Evolutionary conservation across 2,888 invertebrate species (phyloP).

Genomic region (Craniophora ligustri): DNA sequence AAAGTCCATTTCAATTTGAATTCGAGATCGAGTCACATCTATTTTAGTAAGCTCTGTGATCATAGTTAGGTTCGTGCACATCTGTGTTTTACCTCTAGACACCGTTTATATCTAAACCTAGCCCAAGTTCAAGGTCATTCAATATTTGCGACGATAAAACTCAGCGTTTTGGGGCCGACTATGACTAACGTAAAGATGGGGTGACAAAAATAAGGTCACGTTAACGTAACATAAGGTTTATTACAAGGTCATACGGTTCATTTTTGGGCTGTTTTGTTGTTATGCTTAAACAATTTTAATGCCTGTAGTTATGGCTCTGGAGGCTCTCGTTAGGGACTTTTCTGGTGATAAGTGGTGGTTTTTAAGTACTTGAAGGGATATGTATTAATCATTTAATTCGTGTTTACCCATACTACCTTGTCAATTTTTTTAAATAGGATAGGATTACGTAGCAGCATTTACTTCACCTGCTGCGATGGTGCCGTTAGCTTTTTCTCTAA

Average conservation of each 20-base stretch:
- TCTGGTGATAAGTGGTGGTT: conserved; percentile 41
- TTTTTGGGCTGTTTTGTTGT: conserved; percentile 23
- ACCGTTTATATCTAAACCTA: conserved; percentile 1
- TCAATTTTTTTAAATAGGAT: no score
- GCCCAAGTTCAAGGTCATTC: conserved; percentile 51
- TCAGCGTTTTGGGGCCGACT: conserved; percentile 38
- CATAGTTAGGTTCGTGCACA: no score
- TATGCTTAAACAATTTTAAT: conserved; percentile 18
- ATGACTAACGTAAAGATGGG: conserved; percentile 28
- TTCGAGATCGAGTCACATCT: no score
- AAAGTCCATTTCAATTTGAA: no score
- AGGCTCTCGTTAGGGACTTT: conserved; percentile 47
- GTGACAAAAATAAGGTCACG: conserved; percentile 38
- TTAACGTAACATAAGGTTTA: conserved; percentile 14
- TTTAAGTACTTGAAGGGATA: conserved; percentile 8
- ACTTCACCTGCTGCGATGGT: no score
- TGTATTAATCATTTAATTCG: no score
- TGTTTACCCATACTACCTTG: no score
- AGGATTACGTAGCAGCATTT: no score
- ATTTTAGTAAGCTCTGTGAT: no score
- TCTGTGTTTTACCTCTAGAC: no score
- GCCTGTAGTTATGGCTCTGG: conserved; percentile 44
- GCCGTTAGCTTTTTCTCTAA: no score
- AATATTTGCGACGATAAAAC: conserved; percentile 36
- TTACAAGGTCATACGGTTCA: conserved; percentile 19